Conservation (phyloP, 2,797 vertebrate species). For the Babyrousa celebensis region DNA sequence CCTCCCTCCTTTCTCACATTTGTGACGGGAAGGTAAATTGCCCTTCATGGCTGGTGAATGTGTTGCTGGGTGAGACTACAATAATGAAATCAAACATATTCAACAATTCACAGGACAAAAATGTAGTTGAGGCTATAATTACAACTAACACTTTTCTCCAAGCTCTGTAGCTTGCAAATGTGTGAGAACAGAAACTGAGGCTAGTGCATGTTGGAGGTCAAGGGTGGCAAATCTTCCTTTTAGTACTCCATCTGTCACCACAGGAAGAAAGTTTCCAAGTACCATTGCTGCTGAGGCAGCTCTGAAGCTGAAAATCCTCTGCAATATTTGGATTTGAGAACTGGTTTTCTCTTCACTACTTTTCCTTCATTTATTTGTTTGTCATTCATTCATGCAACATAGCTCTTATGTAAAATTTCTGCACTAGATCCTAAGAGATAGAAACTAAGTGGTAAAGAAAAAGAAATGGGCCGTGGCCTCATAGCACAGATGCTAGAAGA, state of each 20-base stretch:
- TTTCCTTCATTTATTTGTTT: conserved; percentile 28
- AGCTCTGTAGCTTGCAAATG: conserved; percentile 24
- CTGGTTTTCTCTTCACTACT: background rate
- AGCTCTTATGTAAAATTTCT: background rate
- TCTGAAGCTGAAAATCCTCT: conserved; percentile 18
- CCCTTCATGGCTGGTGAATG: background rate
- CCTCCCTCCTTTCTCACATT: background rate
- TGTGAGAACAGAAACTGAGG: background rate
- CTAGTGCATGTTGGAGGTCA: background rate
- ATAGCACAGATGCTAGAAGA: background rate
- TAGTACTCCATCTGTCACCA: conserved; percentile 11
- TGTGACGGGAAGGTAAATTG: background rate
- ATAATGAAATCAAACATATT: background rate
- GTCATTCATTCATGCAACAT: background rate
- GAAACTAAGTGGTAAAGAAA: background rate
- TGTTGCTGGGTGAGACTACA: background rate
- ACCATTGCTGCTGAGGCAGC: background rate
- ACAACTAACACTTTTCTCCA: background rate
- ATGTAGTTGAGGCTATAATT: background rate
- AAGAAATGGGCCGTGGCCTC: background rate
- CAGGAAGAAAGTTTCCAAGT: background rate
- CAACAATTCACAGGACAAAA: background rate
- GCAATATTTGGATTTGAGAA: background rate
- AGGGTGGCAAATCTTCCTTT: background rate
- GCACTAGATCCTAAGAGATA: background rate